phyloP scores from a whole-genome alignment of 2,113 vertebrate species.

The Lipotes vexillifer region DNA sequence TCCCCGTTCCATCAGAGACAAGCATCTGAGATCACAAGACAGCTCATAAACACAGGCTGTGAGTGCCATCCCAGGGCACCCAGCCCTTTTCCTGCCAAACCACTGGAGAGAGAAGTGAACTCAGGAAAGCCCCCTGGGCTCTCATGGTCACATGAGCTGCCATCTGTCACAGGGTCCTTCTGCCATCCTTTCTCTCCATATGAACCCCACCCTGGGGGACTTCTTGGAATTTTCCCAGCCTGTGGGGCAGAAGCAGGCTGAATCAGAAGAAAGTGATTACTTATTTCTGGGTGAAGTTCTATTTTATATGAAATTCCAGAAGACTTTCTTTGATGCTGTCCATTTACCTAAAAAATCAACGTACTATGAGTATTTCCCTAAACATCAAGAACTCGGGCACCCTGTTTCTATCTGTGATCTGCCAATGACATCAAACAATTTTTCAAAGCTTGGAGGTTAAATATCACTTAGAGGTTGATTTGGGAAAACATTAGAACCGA shows the following conservation, averaged over 20 bases:
- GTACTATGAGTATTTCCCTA: not conserved
- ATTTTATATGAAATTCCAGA: not conserved
- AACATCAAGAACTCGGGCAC: not conserved
- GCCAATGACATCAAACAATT: not conserved
- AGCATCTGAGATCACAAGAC: not conserved
- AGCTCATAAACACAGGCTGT: not conserved
- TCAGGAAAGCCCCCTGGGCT: not conserved
- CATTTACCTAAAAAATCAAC: constrained; percentile 4
- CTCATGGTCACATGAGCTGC: accelerated
- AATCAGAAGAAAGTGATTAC: not conserved
- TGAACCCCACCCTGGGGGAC: not conserved
- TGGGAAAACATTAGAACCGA: not conserved
- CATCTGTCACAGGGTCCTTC: not conserved
- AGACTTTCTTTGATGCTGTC: not conserved
- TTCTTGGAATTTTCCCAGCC: not conserved
- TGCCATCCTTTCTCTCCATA: not conserved
- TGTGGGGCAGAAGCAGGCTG: not conserved
- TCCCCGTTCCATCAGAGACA: accelerated
- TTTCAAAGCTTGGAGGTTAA: not conserved
- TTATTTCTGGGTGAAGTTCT: not conserved
- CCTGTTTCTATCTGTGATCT: not conserved
- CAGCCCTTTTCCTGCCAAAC: not conserved
- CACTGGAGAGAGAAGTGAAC: not conserved
- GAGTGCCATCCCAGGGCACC: accelerated
- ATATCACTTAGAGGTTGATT: not conserved